A percentile compares a stretch with the other conserved stretches of the same genome.
Evolutionary conservation across 2,888 invertebrate species (phyloP).

Genomic region (Silvanus unidentatus): DNA sequence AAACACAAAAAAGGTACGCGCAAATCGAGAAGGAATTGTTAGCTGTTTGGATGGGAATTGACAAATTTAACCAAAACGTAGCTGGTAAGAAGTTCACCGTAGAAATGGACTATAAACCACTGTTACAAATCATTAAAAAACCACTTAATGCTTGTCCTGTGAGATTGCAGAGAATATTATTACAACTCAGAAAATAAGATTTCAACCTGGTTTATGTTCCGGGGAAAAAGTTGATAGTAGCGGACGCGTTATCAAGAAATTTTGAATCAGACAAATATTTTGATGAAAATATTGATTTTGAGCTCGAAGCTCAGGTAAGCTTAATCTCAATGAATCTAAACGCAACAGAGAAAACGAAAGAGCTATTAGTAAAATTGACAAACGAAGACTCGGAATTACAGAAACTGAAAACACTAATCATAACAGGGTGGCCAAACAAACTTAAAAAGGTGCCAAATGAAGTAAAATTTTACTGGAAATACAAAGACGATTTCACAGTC

Average conservation of each 20-base stretch:
- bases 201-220: conserved; percentile 13
- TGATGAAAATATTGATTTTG: conserved; percentile 10
- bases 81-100: conserved; percentile 18
- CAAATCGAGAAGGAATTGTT: conserved; percentile 17
- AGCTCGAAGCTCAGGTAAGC: conserved; percentile 6
- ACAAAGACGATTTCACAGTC: conserved; percentile 12
- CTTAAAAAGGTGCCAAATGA: conserved; percentile 10
- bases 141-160: conserved; percentile 11
- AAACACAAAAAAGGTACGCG: conserved; percentile 10
- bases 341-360: conserved; percentile 9
- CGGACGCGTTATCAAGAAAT: conserved; percentile 16
- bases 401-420: conserved; percentile 19
- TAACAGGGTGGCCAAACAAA: conserved; percentile 25
- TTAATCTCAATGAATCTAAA: no score
- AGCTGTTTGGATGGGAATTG: conserved; percentile 10
- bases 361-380: conserved; percentile 10
- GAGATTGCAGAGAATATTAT: conserved; percentile 14
- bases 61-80: conserved; percentile 11
- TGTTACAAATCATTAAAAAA: conserved; percentile 14
- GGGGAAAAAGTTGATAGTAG: conserved; percentile 15
- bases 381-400: conserved; percentile 19
- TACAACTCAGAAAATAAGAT: conserved; percentile 13
- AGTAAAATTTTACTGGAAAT: conserved; percentile 14
- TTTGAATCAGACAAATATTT: conserved; percentile 8
- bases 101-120: conserved; percentile 20